Evolutionary conservation across 2,888 invertebrate genomes (phyloP), one percentile per base, ranked within the genome.

Genomic region (Dioctria linearis): DNA sequence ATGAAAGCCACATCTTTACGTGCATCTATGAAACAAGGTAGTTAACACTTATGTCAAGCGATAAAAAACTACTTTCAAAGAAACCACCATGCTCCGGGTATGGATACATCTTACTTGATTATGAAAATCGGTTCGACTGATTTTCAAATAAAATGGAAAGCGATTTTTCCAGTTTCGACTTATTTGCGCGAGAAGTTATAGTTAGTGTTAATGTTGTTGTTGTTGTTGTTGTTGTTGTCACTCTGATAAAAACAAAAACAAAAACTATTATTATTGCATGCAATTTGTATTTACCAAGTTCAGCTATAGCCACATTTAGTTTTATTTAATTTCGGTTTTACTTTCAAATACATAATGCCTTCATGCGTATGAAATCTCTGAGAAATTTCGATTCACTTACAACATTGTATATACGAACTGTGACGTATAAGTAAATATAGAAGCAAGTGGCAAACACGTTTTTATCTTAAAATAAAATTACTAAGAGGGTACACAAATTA

Each of bases 121-220:
- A 49, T 63, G 61, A 76, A 43, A 76, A 63, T 61, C 63, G 49
- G 46, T 63, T 43, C 63, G 63, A 39, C 43, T 49, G 63, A 63
- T 79, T 79, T 79, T 67, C 79, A 79, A 67, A 69, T 84, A 86
- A 87, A 87, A 87, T 87, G 86, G 87, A 87, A 87, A 87, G 87
- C 87, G 86, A 87, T 87, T 87, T 86, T 87, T 86, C 87, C 86
- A 85, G 84, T 85, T 86, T 86, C n/a, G 84, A 83, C 9, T 39
- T 65, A 66, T 59, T 54, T 78, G 51, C 25, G 25, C 25, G 25
- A 25, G 25, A 0, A 25, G 25, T 25, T 25, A 25, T 25, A 25
- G 25, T 51, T 39, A 25, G 39, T 51, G n/a, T 37, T 51, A 25
- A 25, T 25, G 25, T 25, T 25, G 25, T 25, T 25, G 25, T 25